phyloP scores from a whole-genome alignment of 2,113 vertebrate species.

The Sapajus apella region DNA sequence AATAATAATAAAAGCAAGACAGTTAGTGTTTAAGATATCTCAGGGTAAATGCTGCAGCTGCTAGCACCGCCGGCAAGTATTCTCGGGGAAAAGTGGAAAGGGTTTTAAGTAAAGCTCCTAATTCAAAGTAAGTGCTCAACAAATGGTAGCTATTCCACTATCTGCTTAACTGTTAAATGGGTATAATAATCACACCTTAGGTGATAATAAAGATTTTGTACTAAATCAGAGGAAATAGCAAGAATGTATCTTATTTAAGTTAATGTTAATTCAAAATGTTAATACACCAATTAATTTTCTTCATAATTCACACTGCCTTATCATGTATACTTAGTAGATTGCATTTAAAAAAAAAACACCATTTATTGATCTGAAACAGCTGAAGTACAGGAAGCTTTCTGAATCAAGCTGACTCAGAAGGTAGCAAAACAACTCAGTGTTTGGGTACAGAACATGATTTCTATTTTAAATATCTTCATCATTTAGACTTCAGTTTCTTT shows the following conservation, averaged over 20 bases:
- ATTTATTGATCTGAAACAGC: constrained; percentile 37
- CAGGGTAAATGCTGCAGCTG: too few relatives aligned
- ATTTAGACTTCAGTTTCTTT: constrained; percentile 21
- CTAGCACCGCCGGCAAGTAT: too few relatives aligned
- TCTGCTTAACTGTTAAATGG: constrained; percentile 1
- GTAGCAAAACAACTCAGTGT: constrained; percentile 51
- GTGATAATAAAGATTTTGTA: not conserved
- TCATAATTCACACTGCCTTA: constrained; percentile 26
- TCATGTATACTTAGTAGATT: not conserved
- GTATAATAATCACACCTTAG: not conserved
- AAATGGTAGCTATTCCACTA: not conserved
- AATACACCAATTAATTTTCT: not conserved
- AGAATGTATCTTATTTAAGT: constrained; percentile 18
- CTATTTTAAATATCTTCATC: constrained; percentile 53
- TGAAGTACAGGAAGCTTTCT: constrained; percentile 36
- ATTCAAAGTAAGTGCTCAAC: not conserved
- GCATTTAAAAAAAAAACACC: not conserved
- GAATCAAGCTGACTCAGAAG: constrained; percentile 57
- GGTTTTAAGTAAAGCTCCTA: not conserved
- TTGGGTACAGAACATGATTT: constrained; percentile 46
- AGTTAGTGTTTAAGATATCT: too few relatives aligned
- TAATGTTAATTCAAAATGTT: not conserved
- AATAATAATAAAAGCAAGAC: too few relatives aligned
- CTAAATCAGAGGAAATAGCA: not conserved
- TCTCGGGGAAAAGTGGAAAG: too few relatives aligned